Evolutionary conservation across 2,888 invertebrate species (phyloP).

Genomic region (Clostera curtula): DNA sequence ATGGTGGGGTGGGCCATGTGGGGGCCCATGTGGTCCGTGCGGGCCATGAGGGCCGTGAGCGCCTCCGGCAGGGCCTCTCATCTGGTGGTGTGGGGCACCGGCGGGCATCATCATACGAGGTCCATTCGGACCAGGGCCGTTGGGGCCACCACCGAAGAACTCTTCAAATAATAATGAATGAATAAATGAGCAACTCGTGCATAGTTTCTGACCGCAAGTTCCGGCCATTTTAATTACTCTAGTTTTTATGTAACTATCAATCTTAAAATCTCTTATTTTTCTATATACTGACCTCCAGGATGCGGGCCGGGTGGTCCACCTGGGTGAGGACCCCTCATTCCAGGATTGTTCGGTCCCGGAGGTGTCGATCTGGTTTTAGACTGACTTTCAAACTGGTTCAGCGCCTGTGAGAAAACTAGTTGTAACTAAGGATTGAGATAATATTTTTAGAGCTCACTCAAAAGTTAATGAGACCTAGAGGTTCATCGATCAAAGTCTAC

Average conservation of each 20-base stretch:
- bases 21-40: slow-evolving; percentile 62
- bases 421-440: no score
- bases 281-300: slow-evolving; percentile 62
- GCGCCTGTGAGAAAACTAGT: slow-evolving; percentile 54
- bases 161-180: slow-evolving; percentile 32
- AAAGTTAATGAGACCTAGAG: no score
- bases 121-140: slow-evolving; percentile 65
- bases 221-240: no score
- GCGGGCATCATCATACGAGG: slow-evolving; percentile 47
- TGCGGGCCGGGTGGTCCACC: slow-evolving; percentile 77
- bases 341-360: slow-evolving; percentile 79
- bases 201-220: no score
- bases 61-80: slow-evolving; percentile 25
- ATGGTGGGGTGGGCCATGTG: slow-evolving; percentile 55
- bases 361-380: slow-evolving; percentile 92
- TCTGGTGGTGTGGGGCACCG: slow-evolving; percentile 21
- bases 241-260: no score
- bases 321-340: slow-evolving; percentile 77
- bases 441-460: no score
- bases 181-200: neutral
- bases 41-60: slow-evolving; percentile 46
- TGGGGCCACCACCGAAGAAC: slow-evolving; percentile 65
- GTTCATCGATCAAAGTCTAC: no score
- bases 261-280: neutral
- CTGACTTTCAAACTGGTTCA: slow-evolving; percentile 92